Base-by-base conservation (phyloP, 2,888 invertebrate genomes). In the Eucera pruinosa region DNA sequence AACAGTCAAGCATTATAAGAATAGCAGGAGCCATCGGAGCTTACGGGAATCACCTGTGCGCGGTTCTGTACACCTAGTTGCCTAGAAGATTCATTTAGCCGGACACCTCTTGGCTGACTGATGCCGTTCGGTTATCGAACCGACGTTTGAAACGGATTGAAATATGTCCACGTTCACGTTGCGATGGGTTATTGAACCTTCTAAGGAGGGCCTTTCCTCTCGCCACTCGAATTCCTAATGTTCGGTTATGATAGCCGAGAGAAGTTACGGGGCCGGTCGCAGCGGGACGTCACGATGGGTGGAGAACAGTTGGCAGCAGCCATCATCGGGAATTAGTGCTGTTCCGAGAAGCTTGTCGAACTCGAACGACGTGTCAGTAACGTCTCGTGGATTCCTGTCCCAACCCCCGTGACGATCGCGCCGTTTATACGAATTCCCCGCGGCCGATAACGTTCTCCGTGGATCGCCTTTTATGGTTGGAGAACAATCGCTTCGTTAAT, bases 121-220 rank as follows among this genome's bases (percentile, higher is more conserved):
- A 88, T 88, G 87, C 77, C 54, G 79, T 75, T 83, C 87, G 84
- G 84, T 87, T 88, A 88, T 88, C 87, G 81, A 75, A 47, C 55
- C 69, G 84, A 83, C 81, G 77, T 77, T 66, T 70, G 70, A 74
- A 85, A 83, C 74, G 74, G 81, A 82, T 87, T 83, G 87, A 87
- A 87, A 87, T 87, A 84, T 81, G 87, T 83, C 83, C 81, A 67
- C 57, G 69, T 81, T 78, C 77, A 60, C 73, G 67, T 84, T 77
- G 68, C 27, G 3, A 58, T 50, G 61, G 84, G 85, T 84, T 81
- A 74, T 85, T 81, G 85, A 86, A 85, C 86, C 71, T 50, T 58
- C 7, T 7, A 33, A 3, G 48, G 61, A 60, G 62, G 41, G 52
- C 60, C 71, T 33, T 54, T 48, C 50, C 52, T 55, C 54, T 75